Base-by-base conservation (phyloP, 2,797 vertebrate species). In the Etheostoma perlongum region DNA sequence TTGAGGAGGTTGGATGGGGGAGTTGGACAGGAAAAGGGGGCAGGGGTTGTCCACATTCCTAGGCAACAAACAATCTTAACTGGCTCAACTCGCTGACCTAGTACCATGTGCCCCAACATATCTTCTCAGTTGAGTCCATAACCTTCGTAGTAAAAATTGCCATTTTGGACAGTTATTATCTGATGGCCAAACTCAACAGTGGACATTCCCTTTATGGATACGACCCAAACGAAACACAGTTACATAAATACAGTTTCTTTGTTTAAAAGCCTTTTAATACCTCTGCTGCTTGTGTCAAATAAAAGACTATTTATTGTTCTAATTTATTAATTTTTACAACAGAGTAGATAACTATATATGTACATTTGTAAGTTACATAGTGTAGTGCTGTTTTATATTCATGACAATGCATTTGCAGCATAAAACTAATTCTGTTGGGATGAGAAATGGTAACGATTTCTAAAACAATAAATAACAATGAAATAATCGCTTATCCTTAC, bases 291-390 rank as follows among this genome's bases (percentile, higher is more conserved):
- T 95, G 72, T 88, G 87, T 93, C 89, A 89, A 85, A 83, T 90
- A 82, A 89, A 88, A 90, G 65, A 89, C 93, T 98, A 99, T 98
- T 98, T 98, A 98, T 98, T 98, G 93, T 81, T 96, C 92, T 95
- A 97, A 99, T 97, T 98, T 99, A 99, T 99, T 98, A 88, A 91
- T 90, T 92, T 94, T 91, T 91, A 91, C 84, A 89, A 88, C 85
- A 88, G 85, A 87, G 80, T 77, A 78, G 72, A 88, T 75, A 68
- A 79, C 67, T 82, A 84, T 91, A 89, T 89, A 81, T 93, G 88
- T 91, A 84, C n/a, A 86, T 92, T 85, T 93, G 87, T 90, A 91
- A 83, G 85, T 91, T 76, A 74, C 83, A 71, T 90, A 82, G 60
- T 70, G 63, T 88, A 74, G 70, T 78, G 63, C 74, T 71, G 84